Percentiles rank a stretch among this genome's conserved stretches.
Evolutionary conservation across 2,888 invertebrate genomes (phyloP).

Genomic region (Phasia obesa): DNA sequence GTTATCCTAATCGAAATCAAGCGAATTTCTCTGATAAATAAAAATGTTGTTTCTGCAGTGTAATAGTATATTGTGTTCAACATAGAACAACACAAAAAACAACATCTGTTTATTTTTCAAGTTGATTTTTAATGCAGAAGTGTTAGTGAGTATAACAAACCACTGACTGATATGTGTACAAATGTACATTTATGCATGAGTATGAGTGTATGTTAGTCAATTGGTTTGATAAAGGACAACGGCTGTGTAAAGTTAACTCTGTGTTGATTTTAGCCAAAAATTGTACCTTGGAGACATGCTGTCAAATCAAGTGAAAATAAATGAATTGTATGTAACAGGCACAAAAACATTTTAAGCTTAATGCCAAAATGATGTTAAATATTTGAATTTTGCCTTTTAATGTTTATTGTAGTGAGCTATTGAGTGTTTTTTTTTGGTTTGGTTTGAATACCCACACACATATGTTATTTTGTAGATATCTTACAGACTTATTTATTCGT

Average conservation of each 20-base stretch:
- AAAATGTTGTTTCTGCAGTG: slow-evolving; percentile 10
- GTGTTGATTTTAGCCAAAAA: slow-evolving; percentile 58
- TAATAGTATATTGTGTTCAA: slow-evolving; percentile 13
- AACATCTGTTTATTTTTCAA: slow-evolving; percentile 48
- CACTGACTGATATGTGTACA: slow-evolving; percentile 46
- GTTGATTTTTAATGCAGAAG: slow-evolving; percentile 30
- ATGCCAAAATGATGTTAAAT: slow-evolving; percentile 69
- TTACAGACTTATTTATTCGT: not conserved
- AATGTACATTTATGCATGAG: slow-evolving; percentile 3
- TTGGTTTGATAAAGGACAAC: slow-evolving; percentile 48
- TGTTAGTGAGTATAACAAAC: slow-evolving; percentile 31
- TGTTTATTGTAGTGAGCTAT: slow-evolving; percentile 22
- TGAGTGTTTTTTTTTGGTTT: not conserved
- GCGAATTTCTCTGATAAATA: slow-evolving; percentile 40
- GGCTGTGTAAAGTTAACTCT: slow-evolving; percentile 47
- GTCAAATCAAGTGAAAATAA: slow-evolving; percentile 71
- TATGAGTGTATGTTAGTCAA: slow-evolving; percentile 25
- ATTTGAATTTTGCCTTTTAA: slow-evolving; percentile 68
- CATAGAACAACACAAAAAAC: slow-evolving; percentile 20
- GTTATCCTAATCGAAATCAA: slow-evolving; percentile 41
- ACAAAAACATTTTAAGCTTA: slow-evolving; percentile 63
- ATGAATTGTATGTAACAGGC: slow-evolving; percentile 54
- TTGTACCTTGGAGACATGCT: slow-evolving; percentile 70
- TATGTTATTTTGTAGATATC: not conserved
- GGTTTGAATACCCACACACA: not conserved